Evolutionary conservation across 2,888 invertebrate species (phyloP).

Genomic region (Diachrysia chrysitis): DNA sequence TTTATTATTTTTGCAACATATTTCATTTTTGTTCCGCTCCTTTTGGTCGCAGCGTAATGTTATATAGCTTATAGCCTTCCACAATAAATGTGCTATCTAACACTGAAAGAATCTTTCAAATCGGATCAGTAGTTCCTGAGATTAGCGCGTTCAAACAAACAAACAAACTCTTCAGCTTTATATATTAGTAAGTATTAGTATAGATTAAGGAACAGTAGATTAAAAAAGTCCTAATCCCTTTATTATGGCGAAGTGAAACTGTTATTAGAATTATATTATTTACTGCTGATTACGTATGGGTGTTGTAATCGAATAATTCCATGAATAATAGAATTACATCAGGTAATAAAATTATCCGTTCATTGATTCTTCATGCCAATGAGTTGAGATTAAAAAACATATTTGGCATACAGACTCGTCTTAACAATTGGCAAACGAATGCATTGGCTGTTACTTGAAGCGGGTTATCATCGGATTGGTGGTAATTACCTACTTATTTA

Average conservation of each 20-base stretch:
- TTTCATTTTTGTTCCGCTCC: too few species aligned
- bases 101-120: too few species aligned
- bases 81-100: too few species aligned
- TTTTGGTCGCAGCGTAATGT: too few species aligned
- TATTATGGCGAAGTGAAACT: not conserved
- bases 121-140: too few species aligned
- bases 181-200: too few species aligned
- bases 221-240: too few species aligned
- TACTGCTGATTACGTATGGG: not conserved
- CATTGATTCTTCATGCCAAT: slow-evolving; percentile 13
- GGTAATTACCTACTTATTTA: not conserved
- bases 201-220: too few species aligned
- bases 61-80: too few species aligned
- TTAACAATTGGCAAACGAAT: slow-evolving; percentile 57
- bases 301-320: slow-evolving; percentile 7
- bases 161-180: too few species aligned
- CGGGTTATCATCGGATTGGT: not conserved
- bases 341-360: slow-evolving; percentile 13
- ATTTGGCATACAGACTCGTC: slow-evolving; percentile 51
- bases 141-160: too few species aligned
- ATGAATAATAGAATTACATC: slow-evolving; percentile 18
- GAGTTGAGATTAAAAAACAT: slow-evolving; percentile 28
- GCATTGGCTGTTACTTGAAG: slow-evolving; percentile 16
- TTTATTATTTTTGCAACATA: too few species aligned
- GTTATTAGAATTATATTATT: slow-evolving; percentile 2